Base-by-base conservation (phyloP, 1,140 invertebrate species). In the Bombus superbus region DNA sequence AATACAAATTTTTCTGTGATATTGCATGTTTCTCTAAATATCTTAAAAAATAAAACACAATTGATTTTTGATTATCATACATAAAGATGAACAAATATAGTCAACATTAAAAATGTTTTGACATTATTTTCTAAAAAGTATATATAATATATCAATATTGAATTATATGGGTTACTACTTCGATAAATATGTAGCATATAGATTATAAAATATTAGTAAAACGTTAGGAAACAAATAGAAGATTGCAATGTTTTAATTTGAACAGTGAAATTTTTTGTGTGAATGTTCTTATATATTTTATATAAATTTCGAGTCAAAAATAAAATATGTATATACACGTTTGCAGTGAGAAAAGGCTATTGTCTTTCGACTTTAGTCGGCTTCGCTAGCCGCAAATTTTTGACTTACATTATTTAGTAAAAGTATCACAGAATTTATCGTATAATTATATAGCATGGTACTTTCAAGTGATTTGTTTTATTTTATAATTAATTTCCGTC, bases 351-450 rank as follows among this genome's bases (percentile, higher is more conserved):
- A 57, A 72, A 62, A 71, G 10, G 28, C 62, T 69, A 80, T 69
- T 64, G 32, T 25, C 62, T 71, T n/a, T n/a, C 3, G 15, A 53
- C 44, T 72, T 22, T 53, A 47, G 32, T 72, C 15, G 10, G 42
- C 47, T 62, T 0, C 13, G 15, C 1, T 40, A 38, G 10, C 44
- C 6, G 62, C 3, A 40, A 71, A 79, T 71, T 62, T 71, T 66
- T 40, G 38, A 82, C 42, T 59, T 73, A 68, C 28, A 8, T 57
- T 42, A 40, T 71, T 76, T 40, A 68, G 40, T 72, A 80, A 62
- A 85, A 71, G 57, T 84, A 85, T 85, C 83, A 85, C 83, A 80
- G 76, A 72, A 85, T 85, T 62, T 73, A 53, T 62, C 13, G 4
- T 73, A 73, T 18, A 85, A 71, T 71, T 79, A 44, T 40, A 66